Base-by-base conservation (phyloP, 2,888 invertebrate genomes). In the Pocota personata region DNA sequence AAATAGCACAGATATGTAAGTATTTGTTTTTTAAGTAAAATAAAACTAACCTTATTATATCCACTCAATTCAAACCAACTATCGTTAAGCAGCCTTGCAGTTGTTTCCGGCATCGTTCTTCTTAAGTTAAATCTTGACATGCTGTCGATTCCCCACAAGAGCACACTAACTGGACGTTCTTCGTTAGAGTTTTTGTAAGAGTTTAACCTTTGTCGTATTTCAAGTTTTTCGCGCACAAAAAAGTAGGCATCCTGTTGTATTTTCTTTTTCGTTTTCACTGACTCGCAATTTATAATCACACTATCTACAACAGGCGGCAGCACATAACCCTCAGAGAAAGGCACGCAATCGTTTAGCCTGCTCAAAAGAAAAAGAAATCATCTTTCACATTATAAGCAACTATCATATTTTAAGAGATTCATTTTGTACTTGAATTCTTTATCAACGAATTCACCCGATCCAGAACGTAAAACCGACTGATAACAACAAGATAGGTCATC, bases 121-220 rank as follows among this genome's bases (percentile, higher is more conserved):
- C 95, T 93, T 87, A 97, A 94, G 89, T 97, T 97, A 76, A 96
- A 93, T 67, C 97, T 93, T 0, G 97, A 97, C 89, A 98, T 94
- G 19, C 96, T 96, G 90, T 98, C 97, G 88, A 98, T 95, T 24
- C 97, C 98, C 57, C 98, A 91, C 89, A 97, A 93, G 37, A 98
- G 91, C 0, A 98, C 94, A 90, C 95, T 96, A 3, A 40, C 40
- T 40, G 79, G 58, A 30, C 66, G 72, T 1, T 30, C 46, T n/a
- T 12, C 1, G n/a, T 60, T 35, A 8, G 1, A 1, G 14, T 46
- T 21, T 35, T 14, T 19, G n/a, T 60, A 67, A 0, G 24, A 27
- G 1, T 35, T 10, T 0, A 67, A n/a, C 5, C 60, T 67, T 2
- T 67, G 4, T 0, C 60, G 52, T 0, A 80, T 35, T 87, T 92